Evolutionary conservation across 2,113 vertebrate genomes (phyloP), one percentile per base, ranked within the genome.

Genomic region (Ciconia maguari): DNA sequence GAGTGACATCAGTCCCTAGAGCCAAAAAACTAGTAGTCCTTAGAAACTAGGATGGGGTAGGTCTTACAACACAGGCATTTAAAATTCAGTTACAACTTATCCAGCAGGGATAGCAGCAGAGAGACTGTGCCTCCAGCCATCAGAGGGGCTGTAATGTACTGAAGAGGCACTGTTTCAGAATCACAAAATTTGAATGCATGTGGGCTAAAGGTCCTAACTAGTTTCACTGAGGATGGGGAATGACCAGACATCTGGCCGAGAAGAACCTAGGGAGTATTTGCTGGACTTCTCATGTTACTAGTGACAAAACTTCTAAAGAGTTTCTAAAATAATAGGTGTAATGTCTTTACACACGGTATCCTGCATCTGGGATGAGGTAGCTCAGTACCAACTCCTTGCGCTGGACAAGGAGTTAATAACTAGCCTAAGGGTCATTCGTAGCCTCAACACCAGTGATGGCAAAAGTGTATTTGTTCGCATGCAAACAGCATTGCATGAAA

Each of bases 281-380:
- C 46, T 86, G 72, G 88, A 44, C 80, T 78, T 90, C 81, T 94
- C 42, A 7, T 58, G 51, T 87, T 75, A 60, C 77, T 46, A 44
- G 9, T 61, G 76, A 92, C 83, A 96, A 93, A 94, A 92, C 51
- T 92, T 70, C 76, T 51, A 46, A 46, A 81, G 82, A 83, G 68
- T 57, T 87, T 89, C 88, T 92, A 81, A 93, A 92, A 79, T 86
- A 95, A 57, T 34, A 82, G 27, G 44, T 90, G 5, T 69, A 69
- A 92, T 92, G 89, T 94, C 76, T 80, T 91, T 79, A 87, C 44
- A 84, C 3, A 1, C 11, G 49, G 18, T 41, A 69, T 55, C 36
- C 83, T 75, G 46, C 82, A 88, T 70, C 46, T 6, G 1, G n/a
- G 51, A 75, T 83, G 32, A 83, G 26, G 44, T 25, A 52, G 61